Conservation (phyloP, 2,888 invertebrate genomes). For the Tetrapedia diversipes region DNA sequence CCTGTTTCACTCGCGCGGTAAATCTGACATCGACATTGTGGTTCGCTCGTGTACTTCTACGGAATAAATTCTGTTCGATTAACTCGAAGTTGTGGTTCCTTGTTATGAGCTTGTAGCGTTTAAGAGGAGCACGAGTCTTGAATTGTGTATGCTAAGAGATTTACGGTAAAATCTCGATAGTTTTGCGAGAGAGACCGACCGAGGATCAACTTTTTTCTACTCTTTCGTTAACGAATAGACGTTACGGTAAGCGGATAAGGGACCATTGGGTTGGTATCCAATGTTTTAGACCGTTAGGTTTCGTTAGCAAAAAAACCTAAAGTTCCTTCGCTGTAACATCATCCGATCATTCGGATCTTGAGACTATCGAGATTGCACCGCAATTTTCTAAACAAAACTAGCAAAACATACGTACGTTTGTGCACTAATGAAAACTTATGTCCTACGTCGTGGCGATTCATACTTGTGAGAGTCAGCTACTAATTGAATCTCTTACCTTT, state of each 20-base stretch:
- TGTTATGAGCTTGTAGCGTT: not conserved
- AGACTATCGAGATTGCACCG: slow-evolving; percentile 28
- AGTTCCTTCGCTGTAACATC: not conserved
- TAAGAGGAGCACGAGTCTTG: slow-evolving; percentile 13
- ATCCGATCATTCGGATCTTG: not conserved
- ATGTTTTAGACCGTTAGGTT: too few species aligned
- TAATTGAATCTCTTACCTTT: slow-evolving; percentile 51
- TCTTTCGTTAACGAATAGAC: not conserved
- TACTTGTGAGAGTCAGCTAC: slow-evolving; percentile 52
- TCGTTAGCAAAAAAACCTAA: too few species aligned
- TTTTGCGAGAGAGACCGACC: not conserved
- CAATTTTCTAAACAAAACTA: slow-evolving; percentile 38
- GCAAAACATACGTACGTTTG: slow-evolving; percentile 50
- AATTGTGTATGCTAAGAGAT: slow-evolving; percentile 31
- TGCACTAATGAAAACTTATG: slow-evolving; percentile 53
- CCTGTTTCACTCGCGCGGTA: slow-evolving; percentile 13
- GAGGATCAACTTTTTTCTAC: not conserved
- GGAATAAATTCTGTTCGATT: not conserved
- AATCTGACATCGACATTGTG: slow-evolving; percentile 54
- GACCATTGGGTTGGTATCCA: not conserved
- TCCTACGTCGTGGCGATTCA: slow-evolving; percentile 52
- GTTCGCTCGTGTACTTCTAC: slow-evolving; percentile 18
- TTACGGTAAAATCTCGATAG: slow-evolving; percentile 32
- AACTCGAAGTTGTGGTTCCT: not conserved
- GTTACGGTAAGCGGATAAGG: not conserved